Percentiles rank a stretch among this genome's conserved stretches.
Evolutionary conservation across 2,113 vertebrate genomes (phyloP).

Genomic region (Malurus elegans): DNA sequence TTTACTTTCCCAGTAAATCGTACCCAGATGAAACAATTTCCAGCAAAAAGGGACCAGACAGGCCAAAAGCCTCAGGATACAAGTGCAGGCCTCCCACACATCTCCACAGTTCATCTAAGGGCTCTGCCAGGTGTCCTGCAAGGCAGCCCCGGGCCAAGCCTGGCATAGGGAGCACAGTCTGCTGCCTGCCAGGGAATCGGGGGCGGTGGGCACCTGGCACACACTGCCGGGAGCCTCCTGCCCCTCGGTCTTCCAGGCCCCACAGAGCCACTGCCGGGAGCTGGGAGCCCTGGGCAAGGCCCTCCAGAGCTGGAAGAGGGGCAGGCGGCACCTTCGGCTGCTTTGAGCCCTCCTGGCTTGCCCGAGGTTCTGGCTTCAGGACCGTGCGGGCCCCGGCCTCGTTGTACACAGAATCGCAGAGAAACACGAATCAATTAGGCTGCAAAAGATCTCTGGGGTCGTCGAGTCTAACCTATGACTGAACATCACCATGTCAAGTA

Average conservation of each 20-base stretch:
- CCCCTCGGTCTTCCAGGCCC: background rate
- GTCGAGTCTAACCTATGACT: background rate
- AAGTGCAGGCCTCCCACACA: background rate
- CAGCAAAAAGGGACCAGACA: background rate
- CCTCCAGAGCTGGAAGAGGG: background rate
- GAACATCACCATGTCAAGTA: background rate
- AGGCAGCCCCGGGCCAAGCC: background rate
- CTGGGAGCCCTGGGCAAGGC: background rate
- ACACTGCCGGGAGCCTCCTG: fast-evolving
- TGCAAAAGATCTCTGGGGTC: background rate
- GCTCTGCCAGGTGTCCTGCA: background rate
- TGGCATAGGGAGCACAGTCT: fast-evolving
- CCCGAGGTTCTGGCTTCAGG: too few species aligned
- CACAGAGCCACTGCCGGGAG: background rate
- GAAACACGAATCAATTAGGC: background rate
- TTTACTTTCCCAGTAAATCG: background rate
- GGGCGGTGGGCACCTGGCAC: fast-evolving
- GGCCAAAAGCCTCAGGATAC: background rate
- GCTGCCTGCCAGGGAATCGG: background rate
- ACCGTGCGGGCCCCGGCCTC: background rate
- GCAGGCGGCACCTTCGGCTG: fast-evolving
- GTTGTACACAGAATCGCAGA: background rate
- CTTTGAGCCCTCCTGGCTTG: background rate
- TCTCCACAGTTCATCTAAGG: background rate
- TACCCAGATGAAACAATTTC: fast-evolving